Evolutionary conservation across 2,113 vertebrate genomes (phyloP), one percentile per base, ranked within the genome.

Genomic region (Oncorhynchus clarkii): DNA sequence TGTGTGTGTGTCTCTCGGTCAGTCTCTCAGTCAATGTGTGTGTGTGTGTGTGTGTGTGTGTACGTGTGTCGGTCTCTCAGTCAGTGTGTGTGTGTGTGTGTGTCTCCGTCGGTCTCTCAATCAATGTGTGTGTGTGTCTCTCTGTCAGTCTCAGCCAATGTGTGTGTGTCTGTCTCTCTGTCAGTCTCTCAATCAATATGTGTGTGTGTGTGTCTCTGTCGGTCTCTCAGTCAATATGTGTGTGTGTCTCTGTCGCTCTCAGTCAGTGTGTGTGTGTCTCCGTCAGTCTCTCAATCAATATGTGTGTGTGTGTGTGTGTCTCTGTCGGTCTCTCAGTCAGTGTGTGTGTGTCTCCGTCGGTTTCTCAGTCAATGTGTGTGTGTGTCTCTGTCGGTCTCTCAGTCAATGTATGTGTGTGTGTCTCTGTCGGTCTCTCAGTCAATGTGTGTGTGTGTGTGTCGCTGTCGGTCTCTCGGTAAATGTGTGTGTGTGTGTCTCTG

Each of bases 301-400:
- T 70, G 74, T 72, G 79, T 75, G 60, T 29, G 20, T 31, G 29
- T 31, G 29, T 29, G 74, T 80, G 78, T 80, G 77, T 69, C 27
- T 66, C 72, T 73, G n/a, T n/a, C n/a, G n/a, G n/a, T n/a, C n/a
- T n/a, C n/a, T n/a, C n/a, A n/a, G n/a, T n/a, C n/a, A n/a, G n/a
- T 31, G 29, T 29, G 29, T 29, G 29, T 29, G 29, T 29, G 29
- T 29, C 3, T 29, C 27, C 3, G 27, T 29, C 27, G 27, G 27
- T 29, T 3, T 29, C 27, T 29, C 27, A 3, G 27, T 29, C 27
- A 29, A 3, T 29, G 27, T 29, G 27, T 29, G 27, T 3, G 27
- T 29, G 27, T 29, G 27, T 29, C 27, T 0, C 27, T 29, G 27
- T 29, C 27, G 27, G 27, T 29, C 27, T 29, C 27, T 29, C 27